Conservation (phyloP, 2,113 vertebrate species). For the Mirounga angustirostris region DNA sequence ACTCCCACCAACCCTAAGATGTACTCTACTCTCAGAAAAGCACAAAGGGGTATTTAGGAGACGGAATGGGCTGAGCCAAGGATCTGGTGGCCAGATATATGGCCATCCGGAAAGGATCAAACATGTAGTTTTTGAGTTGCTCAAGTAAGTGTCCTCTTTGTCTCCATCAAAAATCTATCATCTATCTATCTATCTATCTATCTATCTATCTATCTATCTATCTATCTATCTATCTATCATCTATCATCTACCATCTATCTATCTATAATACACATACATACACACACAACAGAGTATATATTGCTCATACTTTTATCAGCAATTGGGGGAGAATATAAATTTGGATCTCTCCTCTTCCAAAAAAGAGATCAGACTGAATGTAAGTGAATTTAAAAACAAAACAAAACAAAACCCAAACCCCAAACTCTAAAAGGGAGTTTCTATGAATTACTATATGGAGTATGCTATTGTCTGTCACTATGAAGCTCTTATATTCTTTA, state of each 20-base stretch:
- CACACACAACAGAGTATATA: neutral
- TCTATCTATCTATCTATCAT: neutral
- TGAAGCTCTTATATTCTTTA: neutral
- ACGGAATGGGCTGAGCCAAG: neutral
- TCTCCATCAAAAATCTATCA: neutral
- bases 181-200: neutral
- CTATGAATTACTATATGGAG: neutral
- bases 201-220: neutral
- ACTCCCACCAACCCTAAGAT: neutral
- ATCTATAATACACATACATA: neutral
- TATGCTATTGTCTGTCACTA: neutral
- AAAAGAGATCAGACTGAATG: neutral
- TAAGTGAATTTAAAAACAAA: neutral
- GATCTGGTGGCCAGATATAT: neutral
- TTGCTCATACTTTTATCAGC: neutral
- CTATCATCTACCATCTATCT: neutral
- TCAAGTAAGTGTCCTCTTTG: slow-evolving; percentile 42
- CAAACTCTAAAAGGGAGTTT: neutral
- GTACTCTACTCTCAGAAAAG: neutral
- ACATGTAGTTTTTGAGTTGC: slow-evolving; percentile 9
- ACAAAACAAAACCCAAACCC: neutral
- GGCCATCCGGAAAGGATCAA: slow-evolving; percentile 48
- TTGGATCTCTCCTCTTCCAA: neutral
- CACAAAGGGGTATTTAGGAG: neutral
- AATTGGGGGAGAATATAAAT: neutral